Conservation (phyloP, 2,797 vertebrate genomes). For the Limosa lapponica region DNA sequence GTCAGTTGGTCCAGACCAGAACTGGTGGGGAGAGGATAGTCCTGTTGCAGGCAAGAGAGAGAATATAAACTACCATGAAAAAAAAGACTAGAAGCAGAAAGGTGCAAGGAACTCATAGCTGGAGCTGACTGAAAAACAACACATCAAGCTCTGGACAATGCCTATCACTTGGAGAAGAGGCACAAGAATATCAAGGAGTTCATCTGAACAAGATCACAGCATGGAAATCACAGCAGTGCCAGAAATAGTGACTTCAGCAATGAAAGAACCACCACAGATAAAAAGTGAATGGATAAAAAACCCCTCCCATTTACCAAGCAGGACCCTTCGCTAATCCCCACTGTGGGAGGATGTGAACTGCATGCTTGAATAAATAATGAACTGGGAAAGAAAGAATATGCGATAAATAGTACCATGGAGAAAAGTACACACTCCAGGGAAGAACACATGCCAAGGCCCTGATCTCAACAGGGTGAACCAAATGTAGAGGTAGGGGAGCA, state of each 20-base stretch:
- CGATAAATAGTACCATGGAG: neutral
- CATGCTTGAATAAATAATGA: conserved; percentile 40
- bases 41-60: neutral
- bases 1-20: neutral
- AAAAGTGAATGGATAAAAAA: conserved; percentile 8
- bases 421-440: neutral
- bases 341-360: conserved; percentile 54
- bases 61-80: neutral
- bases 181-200: conserved; percentile 13
- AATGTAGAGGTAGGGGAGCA: neutral
- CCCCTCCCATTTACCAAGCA: neutral
- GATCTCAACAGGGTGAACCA: neutral
- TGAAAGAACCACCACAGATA: conserved; percentile 49
- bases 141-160: neutral
- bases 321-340: conserved; percentile 22
- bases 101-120: neutral
- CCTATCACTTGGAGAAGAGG: neutral
- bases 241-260: conserved; percentile 39
- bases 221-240: conserved; percentile 17
- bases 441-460: conserved; percentile 4
- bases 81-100: neutral
- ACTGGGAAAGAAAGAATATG: neutral
- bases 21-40: neutral
- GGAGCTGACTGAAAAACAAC: neutral
- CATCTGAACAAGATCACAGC: conserved; percentile 12